These are phyloP conservation scores for Erebia ligea DNA, from an alignment of 2,888 invertebrate genomes.

Conservation along the genomic window DNA sequence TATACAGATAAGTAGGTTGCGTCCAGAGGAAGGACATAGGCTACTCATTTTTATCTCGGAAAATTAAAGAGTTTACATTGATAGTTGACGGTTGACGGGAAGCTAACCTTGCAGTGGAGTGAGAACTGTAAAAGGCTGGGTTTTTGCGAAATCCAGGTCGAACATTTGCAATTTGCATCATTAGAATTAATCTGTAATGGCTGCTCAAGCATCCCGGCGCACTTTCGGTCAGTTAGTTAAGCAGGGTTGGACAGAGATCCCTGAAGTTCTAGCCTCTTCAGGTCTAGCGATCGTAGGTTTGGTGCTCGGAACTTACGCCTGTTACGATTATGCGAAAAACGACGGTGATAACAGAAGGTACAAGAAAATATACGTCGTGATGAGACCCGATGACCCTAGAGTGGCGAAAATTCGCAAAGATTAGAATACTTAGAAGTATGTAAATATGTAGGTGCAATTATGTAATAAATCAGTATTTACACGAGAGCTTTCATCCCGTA, in stretches of 20 bases:
- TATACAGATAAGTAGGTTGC: no score
- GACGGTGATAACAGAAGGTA: constrained; percentile 87
- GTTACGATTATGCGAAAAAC: constrained; percentile 76
- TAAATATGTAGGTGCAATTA: constrained; percentile 54
- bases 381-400: constrained; percentile 87
- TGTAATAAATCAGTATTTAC: constrained; percentile 64
- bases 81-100: no score
- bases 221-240: constrained; percentile 64
- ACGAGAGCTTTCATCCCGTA: no score
- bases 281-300: constrained; percentile 84
- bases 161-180: not conserved
- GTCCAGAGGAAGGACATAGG: no score
- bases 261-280: constrained; percentile 86
- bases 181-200: constrained; percentile 49
- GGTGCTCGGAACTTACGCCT: constrained; percentile 71
- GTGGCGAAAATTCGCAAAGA: constrained; percentile 81
- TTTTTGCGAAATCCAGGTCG: not conserved
- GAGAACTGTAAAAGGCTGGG: not conserved
- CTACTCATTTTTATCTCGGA: no score
- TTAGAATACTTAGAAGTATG: constrained; percentile 50
- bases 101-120: no score
- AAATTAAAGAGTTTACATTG: no score
- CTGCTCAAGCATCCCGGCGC: constrained; percentile 60
- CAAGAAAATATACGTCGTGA: constrained; percentile 84
- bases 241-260: constrained; percentile 86